Conservation (phyloP, 2,113 vertebrate genomes). For the Anthoscopus minutus region DNA sequence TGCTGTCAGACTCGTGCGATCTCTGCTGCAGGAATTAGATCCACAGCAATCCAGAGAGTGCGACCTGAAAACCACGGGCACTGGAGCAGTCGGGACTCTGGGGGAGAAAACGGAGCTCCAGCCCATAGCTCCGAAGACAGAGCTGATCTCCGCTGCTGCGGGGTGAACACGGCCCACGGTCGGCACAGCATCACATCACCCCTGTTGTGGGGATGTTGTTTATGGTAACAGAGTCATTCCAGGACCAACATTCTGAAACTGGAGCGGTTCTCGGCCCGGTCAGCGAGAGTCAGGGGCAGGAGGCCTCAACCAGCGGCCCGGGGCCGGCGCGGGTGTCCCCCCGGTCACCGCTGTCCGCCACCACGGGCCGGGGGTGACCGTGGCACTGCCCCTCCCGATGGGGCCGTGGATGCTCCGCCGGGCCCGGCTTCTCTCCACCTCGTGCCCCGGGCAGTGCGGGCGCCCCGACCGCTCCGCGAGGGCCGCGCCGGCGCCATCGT, state of each 20-base stretch:
- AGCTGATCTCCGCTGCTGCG: rapidly evolving
- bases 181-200: rapidly evolving
- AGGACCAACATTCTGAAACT: rapidly evolving
- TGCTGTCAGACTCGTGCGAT: rapidly evolving
- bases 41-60: rapidly evolving
- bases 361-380: neutral
- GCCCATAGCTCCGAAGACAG: neutral
- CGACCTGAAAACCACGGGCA: rapidly evolving
- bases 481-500: neutral
- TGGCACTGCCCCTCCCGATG: neutral
- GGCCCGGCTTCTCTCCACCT: neutral
- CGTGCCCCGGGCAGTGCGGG: neutral
- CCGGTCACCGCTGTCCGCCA: neutral
- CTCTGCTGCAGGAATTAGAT: neutral
- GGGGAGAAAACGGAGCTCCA: neutral
- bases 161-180: rapidly evolving
- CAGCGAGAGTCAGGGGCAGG: neutral
- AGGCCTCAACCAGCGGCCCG: rapidly evolving
- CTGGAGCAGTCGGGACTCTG: neutral
- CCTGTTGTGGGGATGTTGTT: neutral
- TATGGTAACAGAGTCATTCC: neutral
- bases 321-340: no score
- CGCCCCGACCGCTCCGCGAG: neutral
- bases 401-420: neutral
- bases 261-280: neutral